Conservation (phyloP, 2,113 vertebrate genomes). For the Platichthys flesus region DNA sequence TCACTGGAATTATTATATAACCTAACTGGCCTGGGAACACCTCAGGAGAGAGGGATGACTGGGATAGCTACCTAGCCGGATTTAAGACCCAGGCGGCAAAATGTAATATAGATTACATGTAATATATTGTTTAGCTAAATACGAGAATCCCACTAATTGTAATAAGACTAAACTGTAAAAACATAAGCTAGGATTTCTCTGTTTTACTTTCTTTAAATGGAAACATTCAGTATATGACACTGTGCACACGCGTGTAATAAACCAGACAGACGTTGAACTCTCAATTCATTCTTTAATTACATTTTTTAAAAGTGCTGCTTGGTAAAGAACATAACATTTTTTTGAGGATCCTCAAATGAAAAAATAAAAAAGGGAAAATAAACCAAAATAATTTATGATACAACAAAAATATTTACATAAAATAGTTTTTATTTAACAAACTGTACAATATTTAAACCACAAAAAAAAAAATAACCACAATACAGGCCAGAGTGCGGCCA, state of each 20-base stretch:
- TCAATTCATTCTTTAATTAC: conserved; percentile 71
- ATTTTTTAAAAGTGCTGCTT: conserved; percentile 69
- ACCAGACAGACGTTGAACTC: background rate
- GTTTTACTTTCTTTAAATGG: too few relatives aligned
- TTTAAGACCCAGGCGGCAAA: too few relatives aligned
- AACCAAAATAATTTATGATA: conserved; percentile 81
- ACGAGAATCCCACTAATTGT: too few relatives aligned
- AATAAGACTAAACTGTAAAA: too few relatives aligned
- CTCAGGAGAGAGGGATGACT: too few relatives aligned
- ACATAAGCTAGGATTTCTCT: too few relatives aligned
- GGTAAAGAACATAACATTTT: conserved; percentile 63
- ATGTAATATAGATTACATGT: too few relatives aligned
- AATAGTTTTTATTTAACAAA: conserved; percentile 65
- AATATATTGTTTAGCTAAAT: too few relatives aligned
- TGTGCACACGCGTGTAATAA: background rate
- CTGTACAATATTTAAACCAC: conserved; percentile 68
- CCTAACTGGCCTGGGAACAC: too few relatives aligned
- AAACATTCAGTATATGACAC: too few relatives aligned
- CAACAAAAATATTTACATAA: conserved; percentile 74
- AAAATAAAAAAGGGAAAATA: conserved; percentile 48
- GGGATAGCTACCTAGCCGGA: too few relatives aligned
- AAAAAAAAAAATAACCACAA: conserved; percentile 15
- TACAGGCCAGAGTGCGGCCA: conserved; percentile 49
- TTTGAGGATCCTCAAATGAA: conserved; percentile 51
- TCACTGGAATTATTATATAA: too few relatives aligned